Base-by-base conservation (phyloP, 1,140 invertebrate genomes). In the Bombus superbus region DNA sequence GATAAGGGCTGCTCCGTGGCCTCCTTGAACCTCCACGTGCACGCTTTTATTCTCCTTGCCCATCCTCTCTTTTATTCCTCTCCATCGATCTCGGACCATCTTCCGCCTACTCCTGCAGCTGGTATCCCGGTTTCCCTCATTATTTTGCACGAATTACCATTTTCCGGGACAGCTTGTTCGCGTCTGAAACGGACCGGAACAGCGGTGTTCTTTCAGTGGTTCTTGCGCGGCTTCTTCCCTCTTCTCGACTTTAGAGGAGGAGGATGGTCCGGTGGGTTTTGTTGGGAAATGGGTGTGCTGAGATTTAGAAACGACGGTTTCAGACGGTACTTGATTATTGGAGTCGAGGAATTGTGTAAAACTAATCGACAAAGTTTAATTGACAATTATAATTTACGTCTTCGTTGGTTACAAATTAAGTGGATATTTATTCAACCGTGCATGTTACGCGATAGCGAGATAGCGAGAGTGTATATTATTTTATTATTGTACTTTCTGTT, bases 71-170 rank as follows among this genome's bases (percentile, higher is more conserved):
- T 57, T 53, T 69, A 35, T 82, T 40, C 53, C 38, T 42, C 59
- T 15, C 53, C 47, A 42, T 79, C 75, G 62, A 44, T 76, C 73
- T 44, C 9, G n/a, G 25, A n/a, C 42, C 32, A 1, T 28, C 35
- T 35, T 15, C 47, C 40, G 35, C 47, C 28, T 28, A 22, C 47
- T 32, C 22, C 35, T 38, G 10, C 10, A 25, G 2, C 35, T 4
- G 25, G 42, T 35, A 8, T 59, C 6, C 13, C 35, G 74, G 44
- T 79, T 76, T 83, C 68, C 38, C 57, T 89, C 87, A 83, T 88
- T 86, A 89, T 82, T 88, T 88, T 88, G 38, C 88, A 68, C 79
- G 78, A 89, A 42, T 77, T 74, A 84, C 88, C 44, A 73, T 88
- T 86, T 78, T 35, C 79, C 75, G 32, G 62, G 35, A 57, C 77